Conservation (phyloP, 2,113 vertebrate genomes). For the Grammomys surdaster region DNA sequence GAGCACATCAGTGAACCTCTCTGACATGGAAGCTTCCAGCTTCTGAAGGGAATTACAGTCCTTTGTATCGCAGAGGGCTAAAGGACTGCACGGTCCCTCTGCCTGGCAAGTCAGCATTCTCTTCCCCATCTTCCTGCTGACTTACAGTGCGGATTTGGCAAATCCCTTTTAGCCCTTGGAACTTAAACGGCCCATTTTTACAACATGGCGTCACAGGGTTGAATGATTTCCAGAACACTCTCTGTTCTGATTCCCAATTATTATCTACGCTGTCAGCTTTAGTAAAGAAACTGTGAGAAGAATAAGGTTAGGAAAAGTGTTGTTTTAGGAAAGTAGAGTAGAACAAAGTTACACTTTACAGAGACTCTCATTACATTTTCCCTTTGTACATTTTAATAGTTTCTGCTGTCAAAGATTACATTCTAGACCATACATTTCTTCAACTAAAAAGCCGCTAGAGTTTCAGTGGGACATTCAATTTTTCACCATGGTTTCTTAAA, state of each 20-base stretch:
- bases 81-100: background rate
- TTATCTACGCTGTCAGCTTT: background rate
- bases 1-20: background rate
- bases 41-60: background rate
- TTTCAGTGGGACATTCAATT: constrained; percentile 54
- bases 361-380: constrained; percentile 8
- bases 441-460: constrained; percentile 34
- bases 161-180: background rate
- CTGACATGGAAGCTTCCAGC: background rate
- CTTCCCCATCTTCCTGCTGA: too few species aligned
- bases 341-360: background rate
- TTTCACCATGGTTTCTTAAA: constrained; percentile 47
- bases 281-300: background rate
- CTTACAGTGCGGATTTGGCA: background rate
- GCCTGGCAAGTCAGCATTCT: background rate
- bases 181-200: background rate
- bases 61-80: background rate
- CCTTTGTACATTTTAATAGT: background rate
- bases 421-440: constrained; percentile 58
- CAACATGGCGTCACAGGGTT: background rate
- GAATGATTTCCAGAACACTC: background rate
- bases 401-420: constrained; percentile 59
- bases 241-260: too few species aligned
- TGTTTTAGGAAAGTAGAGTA: background rate
- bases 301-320: background rate